A percentile compares a stretch with the other conserved stretches of the same genome.
These are phyloP conservation scores for Volucella inanis DNA, from an alignment of 2,888 invertebrate species.

Conservation along the genomic window DNA sequence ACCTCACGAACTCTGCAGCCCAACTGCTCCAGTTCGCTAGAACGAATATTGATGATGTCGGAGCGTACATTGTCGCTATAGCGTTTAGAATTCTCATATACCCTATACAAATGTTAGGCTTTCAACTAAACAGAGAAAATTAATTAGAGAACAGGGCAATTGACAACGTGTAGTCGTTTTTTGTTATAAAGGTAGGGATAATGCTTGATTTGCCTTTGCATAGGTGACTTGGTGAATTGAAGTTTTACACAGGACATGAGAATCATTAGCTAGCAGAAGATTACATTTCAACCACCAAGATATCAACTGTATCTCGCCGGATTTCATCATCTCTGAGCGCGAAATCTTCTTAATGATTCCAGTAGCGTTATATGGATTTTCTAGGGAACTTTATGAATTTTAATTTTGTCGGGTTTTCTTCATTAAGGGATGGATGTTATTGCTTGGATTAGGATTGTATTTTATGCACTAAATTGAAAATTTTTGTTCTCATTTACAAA, in stretches of 20 bases:
- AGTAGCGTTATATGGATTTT: conserved; percentile 44
- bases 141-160: conserved; percentile 56
- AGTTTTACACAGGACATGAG: too few species aligned
- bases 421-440: background rate
- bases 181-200: background rate
- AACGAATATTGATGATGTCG: conserved; percentile 65
- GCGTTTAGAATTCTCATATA: conserved; percentile 7
- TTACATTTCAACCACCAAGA: background rate
- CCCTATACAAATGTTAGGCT: too few species aligned
- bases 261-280: too few species aligned
- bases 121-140: conserved; percentile 51
- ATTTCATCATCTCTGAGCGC: conserved; percentile 48
- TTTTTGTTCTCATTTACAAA: too few species aligned
- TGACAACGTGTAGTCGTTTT: conserved; percentile 45
- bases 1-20: conserved; percentile 59
- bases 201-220: background rate
- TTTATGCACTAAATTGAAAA: too few species aligned
- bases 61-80: conserved; percentile 16
- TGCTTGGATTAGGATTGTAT: too few species aligned
- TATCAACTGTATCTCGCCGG: background rate
- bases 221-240: background rate
- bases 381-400: conserved; percentile 64
- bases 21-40: conserved; percentile 39
- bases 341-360: conserved; percentile 56
- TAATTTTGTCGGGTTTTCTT: conserved; percentile 45